phyloP scores from a whole-genome alignment of 2,113 vertebrate genomes.

The Alligator sinensis region DNA sequence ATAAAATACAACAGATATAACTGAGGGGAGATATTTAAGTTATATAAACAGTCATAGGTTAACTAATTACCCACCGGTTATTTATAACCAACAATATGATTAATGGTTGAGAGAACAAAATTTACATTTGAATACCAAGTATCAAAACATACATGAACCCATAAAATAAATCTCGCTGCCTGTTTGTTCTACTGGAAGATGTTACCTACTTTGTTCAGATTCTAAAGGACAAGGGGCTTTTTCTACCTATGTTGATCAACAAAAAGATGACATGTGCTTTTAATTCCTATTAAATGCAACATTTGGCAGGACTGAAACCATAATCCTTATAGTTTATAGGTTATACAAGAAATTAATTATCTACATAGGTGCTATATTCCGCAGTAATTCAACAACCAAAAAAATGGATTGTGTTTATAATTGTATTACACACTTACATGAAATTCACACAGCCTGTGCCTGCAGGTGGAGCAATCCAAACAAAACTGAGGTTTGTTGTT shows the following conservation, averaged over 20 bases:
- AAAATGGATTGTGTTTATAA: background rate
- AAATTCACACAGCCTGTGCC: conserved; percentile 99
- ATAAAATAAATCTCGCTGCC: background rate
- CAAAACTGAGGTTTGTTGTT: conserved; percentile 94
- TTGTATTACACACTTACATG: conserved; percentile 84
- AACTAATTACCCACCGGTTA: background rate
- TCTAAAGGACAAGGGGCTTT: background rate
- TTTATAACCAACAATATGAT: background rate
- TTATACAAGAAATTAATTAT: accelerated
- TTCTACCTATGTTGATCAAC: background rate
- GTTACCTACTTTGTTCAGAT: background rate
- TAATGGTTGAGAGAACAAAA: background rate
- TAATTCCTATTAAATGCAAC: background rate
- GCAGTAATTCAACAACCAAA: background rate
- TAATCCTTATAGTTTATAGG: background rate
- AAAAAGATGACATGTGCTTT: background rate
- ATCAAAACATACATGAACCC: background rate
- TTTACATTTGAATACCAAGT: background rate
- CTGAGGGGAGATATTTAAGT: background rate
- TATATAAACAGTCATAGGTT: background rate
- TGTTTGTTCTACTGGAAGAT: background rate
- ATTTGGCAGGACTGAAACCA: background rate
- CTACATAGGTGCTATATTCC: background rate
- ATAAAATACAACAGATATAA: background rate
- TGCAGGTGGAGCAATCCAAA: conserved; percentile 97